A percentile compares a stretch with the other conserved stretches of the same genome.
Evolutionary conservation across 1,140 invertebrate genomes (phyloP).

Genomic region (Idris sp.): DNA sequence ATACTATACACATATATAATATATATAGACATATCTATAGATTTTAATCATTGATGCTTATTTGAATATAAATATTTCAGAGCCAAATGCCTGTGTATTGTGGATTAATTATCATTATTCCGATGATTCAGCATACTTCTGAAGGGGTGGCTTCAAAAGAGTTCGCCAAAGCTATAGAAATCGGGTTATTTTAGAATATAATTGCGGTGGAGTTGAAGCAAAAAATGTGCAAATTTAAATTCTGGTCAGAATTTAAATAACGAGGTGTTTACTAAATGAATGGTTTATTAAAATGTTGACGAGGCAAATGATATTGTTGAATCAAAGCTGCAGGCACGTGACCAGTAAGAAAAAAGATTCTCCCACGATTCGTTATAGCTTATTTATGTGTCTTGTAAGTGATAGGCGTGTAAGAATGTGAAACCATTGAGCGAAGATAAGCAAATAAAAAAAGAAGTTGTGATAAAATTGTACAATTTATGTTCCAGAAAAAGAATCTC

Average conservation of each 20-base stretch:
- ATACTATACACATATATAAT: too few relatives aligned
- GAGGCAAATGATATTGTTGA: slow-evolving; percentile 64
- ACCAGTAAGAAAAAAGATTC: slow-evolving; percentile 8
- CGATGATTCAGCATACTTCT: slow-evolving; percentile 2
- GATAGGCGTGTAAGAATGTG: slow-evolving; percentile 43
- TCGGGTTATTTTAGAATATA: too few relatives aligned
- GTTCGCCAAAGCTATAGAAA: too few relatives aligned
- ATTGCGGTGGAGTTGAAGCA: too few relatives aligned
- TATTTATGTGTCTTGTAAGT: slow-evolving; percentile 27
- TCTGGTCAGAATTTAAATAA: too few relatives aligned
- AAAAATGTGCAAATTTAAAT: too few relatives aligned
- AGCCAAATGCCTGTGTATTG: slow-evolving; percentile 10
- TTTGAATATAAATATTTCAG: slow-evolving; percentile 30
- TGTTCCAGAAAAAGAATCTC: too few relatives aligned
- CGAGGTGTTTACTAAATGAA: neutral
- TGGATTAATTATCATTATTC: slow-evolving; percentile 34
- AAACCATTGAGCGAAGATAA: slow-evolving; percentile 9
- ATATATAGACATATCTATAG: too few relatives aligned
- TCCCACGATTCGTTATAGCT: slow-evolving; percentile 33
- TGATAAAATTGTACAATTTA: too few relatives aligned
- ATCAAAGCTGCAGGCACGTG: slow-evolving; percentile 66
- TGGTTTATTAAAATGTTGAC: too few relatives aligned
- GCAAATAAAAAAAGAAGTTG: too few relatives aligned
- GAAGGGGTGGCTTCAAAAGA: too few relatives aligned
- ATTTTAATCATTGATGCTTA: slow-evolving; percentile 21